Percentiles rank a stretch among this genome's conserved stretches.
These are phyloP conservation scores for Stomorhina lunata DNA, from an alignment of 2,888 invertebrate species.

Conservation along the genomic window DNA sequence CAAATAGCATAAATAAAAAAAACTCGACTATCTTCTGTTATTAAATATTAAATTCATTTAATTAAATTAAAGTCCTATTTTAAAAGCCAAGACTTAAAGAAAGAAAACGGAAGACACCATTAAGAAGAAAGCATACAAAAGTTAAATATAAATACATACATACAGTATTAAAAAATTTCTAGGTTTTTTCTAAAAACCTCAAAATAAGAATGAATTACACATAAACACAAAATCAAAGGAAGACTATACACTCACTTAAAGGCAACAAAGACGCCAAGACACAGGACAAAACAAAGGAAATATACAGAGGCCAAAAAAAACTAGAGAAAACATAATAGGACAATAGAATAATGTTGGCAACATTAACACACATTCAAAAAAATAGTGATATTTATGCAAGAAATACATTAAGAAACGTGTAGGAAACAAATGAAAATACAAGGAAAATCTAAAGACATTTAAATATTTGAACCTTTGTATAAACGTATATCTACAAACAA, in stretches of 20 bases:
- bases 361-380: conserved; percentile 5
- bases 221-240: background rate
- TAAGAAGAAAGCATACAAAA: conserved; percentile 2
- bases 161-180: background rate
- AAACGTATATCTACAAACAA: background rate
- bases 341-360: background rate
- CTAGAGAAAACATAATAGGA: background rate
- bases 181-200: background rate
- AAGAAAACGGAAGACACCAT: background rate
- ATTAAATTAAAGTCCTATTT: background rate
- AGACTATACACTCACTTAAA: conserved; percentile 7
- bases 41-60: background rate
- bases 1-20: too few relatives aligned
- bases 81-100: background rate
- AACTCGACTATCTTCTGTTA: background rate
- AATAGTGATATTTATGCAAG: background rate
- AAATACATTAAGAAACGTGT: background rate
- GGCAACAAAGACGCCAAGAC: background rate
- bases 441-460: conserved; percentile 28
- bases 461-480: conserved; percentile 32
- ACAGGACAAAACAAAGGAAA: conserved; percentile 22
- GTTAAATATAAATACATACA: conserved; percentile 5
- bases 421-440: background rate
- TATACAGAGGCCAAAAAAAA: conserved; percentile 18
- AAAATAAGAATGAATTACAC: background rate